phyloP scores from a whole-genome alignment of 2,888 invertebrate species.

The Noctuana brunneofusca region DNA sequence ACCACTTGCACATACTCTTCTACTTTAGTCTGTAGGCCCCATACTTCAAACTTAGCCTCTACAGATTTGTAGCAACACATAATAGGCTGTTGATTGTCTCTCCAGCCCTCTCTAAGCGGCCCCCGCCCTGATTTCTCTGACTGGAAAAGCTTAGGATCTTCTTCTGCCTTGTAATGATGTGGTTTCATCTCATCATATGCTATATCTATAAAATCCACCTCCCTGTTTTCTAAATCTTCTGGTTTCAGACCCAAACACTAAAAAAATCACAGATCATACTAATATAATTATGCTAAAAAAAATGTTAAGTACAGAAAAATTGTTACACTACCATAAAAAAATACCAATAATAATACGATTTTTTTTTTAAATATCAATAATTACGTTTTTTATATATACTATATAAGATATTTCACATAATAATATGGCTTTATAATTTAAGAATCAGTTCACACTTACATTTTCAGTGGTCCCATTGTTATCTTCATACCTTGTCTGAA shows the following conservation, averaged over 20 bases:
- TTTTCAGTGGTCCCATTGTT: constrained; percentile 94
- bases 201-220: constrained; percentile 92
- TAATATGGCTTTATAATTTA: no score
- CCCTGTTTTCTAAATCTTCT: constrained; percentile 88
- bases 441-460: constrained; percentile 80
- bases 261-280: neutral
- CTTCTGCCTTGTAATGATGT: constrained; percentile 94
- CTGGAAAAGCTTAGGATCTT: constrained; percentile 93
- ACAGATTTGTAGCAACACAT: constrained; percentile 98
- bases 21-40: constrained; percentile 94
- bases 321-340: no score
- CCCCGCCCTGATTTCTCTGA: constrained; percentile 92
- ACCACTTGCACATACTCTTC: constrained; percentile 94
- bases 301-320: neutral
- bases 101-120: constrained; percentile 93
- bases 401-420: no score
- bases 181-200: constrained; percentile 93
- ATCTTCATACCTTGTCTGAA: constrained; percentile 94
- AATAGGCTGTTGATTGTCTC: constrained; percentile 87
- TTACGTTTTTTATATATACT: no score
- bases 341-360: no score
- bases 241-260: constrained; percentile 89
- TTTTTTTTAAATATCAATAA: no score
- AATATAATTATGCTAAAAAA: no score
- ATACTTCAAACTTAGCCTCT: constrained; percentile 93